These are phyloP conservation scores for Trachelipus rathkii DNA, from an alignment of 1,140 invertebrate genomes.

Conservation along the genomic window DNA sequence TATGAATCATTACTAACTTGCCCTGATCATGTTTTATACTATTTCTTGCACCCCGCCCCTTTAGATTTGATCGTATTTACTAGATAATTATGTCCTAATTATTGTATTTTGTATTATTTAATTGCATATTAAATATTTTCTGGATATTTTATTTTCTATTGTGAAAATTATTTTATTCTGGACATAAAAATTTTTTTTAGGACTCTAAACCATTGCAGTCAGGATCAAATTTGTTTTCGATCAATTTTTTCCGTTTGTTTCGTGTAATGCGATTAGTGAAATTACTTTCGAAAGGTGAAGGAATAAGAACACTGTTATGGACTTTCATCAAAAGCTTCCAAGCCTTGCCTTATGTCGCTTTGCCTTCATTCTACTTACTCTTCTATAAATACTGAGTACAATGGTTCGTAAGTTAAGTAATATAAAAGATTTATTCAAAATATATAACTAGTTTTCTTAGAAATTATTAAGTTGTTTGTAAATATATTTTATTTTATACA, in stretches of 20 bases:
- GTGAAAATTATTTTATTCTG: too few species aligned
- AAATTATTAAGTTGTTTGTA: too few species aligned
- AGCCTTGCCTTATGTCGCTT: slow-evolving; percentile 97
- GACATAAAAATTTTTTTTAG: background rate
- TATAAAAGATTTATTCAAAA: too few species aligned
- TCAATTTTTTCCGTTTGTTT: slow-evolving; percentile 98
- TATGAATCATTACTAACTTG: too few species aligned
- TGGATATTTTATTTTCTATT: background rate
- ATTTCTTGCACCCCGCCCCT: too few species aligned
- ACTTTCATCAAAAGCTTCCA: slow-evolving; percentile 99
- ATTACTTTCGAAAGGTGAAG: slow-evolving; percentile 93
- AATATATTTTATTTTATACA: too few species aligned
- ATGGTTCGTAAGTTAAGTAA: too few species aligned
- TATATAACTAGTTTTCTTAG: too few species aligned
- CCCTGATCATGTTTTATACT: too few species aligned
- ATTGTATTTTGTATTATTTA: background rate
- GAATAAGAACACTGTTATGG: slow-evolving; percentile 96
- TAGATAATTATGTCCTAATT: background rate
- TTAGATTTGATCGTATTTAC: background rate
- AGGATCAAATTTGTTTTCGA: slow-evolving; percentile 84
- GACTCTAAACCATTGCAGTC: slow-evolving; percentile 57
- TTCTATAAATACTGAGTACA: slow-evolving; percentile 99
- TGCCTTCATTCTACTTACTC: slow-evolving; percentile 96
- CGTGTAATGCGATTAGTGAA: slow-evolving; percentile 98
- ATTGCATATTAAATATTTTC: background rate